Base-by-base conservation (phyloP, 2,888 invertebrate genomes). In the Abscondita cerata region DNA sequence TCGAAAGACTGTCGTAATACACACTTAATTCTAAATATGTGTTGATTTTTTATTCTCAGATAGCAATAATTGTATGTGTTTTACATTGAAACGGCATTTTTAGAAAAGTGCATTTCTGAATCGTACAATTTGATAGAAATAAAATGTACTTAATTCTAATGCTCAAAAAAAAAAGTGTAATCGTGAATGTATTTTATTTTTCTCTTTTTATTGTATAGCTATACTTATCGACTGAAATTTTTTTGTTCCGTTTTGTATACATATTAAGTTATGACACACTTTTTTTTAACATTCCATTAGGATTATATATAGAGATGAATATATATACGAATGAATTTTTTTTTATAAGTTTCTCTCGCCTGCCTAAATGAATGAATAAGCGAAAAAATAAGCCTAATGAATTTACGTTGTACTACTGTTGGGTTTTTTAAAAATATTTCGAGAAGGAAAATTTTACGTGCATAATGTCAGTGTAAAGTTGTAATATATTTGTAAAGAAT, bases 401-500 rank as follows among this genome's bases (percentile, higher is more conserved):
- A 44, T 44, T 41, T 44, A 44, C 44, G 19, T 44, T 48, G 51
- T 38, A 19, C 25, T 34, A 44, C 31, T 38, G 46, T 53, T 38
- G 46, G 51, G 47, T 58, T 54, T 33, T 40, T 59, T 36, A 59
- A 55, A 44, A 48, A 52, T 44, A 52, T 44, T 31, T 38, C 48
- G n/a, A n/a, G n/a, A n/a, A n/a, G n/a, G n/a, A n/a, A 62, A 71
- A 74, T 73, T 76, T 68, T 68, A 69, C 75, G 76, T 60, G 64
- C 64, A 59, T 60, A 60, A 59, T 73, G 76, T 79, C 76, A 78
- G 76, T 80, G 79, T 80, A 80, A 78, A 80, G 76, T 80, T 80
- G 80, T 80, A 80, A 80, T 78, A 80, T 80, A 80, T 78, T 80
- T 80, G 80, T 80, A 80, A 79, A 73, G 64, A 73, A 70, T 68